A percentile compares a stretch with the other conserved stretches of the same genome.
These are phyloP conservation scores for Carcharodon carcharias DNA, from an alignment of 2,797 vertebrate species.

Conservation along the genomic window DNA sequence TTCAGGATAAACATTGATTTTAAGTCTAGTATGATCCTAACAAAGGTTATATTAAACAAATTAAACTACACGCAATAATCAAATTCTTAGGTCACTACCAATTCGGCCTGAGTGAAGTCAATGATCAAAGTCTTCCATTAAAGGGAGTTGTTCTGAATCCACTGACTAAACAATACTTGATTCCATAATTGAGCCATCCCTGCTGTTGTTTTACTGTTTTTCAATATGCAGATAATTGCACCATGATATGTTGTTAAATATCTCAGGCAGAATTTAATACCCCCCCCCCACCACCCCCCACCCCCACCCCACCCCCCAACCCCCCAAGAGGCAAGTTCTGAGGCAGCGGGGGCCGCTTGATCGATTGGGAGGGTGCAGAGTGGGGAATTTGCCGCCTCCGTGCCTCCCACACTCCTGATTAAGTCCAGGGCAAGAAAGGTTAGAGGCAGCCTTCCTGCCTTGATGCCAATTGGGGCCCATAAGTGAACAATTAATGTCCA, in stretches of 20 bases:
- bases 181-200: not conserved
- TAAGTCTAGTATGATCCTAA: not conserved
- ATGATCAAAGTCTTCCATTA: not conserved
- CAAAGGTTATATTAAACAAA: conserved; percentile 15
- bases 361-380: too few relatives aligned
- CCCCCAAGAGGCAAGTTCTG: too few relatives aligned
- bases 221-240: not conserved
- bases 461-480: too few relatives aligned
- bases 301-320: too few relatives aligned
- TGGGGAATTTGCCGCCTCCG: too few relatives aligned
- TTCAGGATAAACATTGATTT: conserved; percentile 18
- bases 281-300: too few relatives aligned
- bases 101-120: not conserved
- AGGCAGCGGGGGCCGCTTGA: too few relatives aligned
- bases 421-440: too few relatives aligned
- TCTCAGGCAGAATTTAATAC: not conserved
- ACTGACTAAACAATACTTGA: not conserved
- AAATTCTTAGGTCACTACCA: not conserved
- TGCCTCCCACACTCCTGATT: too few relatives aligned
- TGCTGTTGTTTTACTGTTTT: not conserved
- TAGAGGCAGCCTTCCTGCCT: too few relatives aligned
- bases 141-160: not conserved
- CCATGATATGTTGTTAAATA: not conserved
- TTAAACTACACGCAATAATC: conserved; percentile 3
- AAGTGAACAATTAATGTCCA: too few relatives aligned